These are phyloP conservation scores for Rhynchonycteris naso DNA, from an alignment of 2,797 vertebrate genomes.

Conservation along the genomic window DNA sequence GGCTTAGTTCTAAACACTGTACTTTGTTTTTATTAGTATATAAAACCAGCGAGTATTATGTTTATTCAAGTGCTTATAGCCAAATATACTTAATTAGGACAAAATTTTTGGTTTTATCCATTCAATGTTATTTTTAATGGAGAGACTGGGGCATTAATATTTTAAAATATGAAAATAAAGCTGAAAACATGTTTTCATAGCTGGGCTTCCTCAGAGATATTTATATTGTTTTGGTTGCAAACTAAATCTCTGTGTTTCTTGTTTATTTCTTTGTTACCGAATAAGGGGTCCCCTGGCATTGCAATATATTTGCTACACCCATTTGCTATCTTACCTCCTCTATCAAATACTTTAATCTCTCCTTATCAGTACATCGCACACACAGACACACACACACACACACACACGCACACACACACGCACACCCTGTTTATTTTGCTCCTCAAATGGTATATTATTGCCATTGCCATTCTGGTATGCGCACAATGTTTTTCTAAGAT, in stretches of 20 bases:
- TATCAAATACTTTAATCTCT: conserved; percentile 7
- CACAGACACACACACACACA: too few relatives aligned
- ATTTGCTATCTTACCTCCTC: not conserved
- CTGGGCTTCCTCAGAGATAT: not conserved
- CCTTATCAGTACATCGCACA: not conserved
- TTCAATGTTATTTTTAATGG: not conserved
- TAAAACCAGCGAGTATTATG: not conserved
- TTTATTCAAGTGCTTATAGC: conserved; percentile 1
- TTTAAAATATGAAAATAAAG: conserved; percentile 24
- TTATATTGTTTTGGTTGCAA: conserved; percentile 31
- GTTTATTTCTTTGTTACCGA: not conserved
- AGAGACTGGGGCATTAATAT: not conserved
- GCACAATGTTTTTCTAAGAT: conserved; percentile 28
- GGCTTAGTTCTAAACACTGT: not conserved
- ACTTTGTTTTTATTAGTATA: conserved; percentile 8
- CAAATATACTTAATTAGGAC: conserved; percentile 10
- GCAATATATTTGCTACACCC: not conserved
- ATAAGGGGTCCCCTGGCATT: conserved; percentile 9
- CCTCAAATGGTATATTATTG: not conserved
- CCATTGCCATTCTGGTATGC: conserved; percentile 35
- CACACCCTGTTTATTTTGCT: conserved; percentile 25
- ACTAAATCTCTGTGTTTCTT: not conserved
- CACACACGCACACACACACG: too few relatives aligned
- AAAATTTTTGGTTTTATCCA: not conserved
- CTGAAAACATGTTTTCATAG: not conserved